phyloP scores from a whole-genome alignment of 2,888 invertebrate species.

The Athetis lepigone region DNA sequence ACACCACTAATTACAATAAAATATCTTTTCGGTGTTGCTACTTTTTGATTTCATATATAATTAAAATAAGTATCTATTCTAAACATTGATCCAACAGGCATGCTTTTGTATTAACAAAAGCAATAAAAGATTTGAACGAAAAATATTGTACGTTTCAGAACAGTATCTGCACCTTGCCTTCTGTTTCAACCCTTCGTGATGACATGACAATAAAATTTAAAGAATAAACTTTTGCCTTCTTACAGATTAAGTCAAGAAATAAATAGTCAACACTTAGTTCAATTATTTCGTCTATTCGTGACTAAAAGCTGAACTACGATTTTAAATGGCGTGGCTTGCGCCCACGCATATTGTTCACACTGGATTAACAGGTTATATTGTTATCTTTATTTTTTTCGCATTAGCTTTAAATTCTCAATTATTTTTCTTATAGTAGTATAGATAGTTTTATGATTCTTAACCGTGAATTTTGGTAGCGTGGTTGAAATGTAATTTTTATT shows the following conservation, averaged over 20 bases:
- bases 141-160: no score
- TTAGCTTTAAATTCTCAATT: constrained; percentile 63
- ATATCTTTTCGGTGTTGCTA: no score
- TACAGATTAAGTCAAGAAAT: no score
- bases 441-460: constrained; percentile 41
- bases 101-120: no score
- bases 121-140: no score
- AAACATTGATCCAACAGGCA: no score
- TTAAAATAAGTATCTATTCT: no score
- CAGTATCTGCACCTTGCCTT: background rate
- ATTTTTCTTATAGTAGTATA: constrained; percentile 60
- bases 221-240: background rate
- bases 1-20: background rate
- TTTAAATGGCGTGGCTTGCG: constrained; percentile 77
- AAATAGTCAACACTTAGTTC: constrained; percentile 56
- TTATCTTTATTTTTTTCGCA: constrained; percentile 58
- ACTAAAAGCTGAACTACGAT: constrained; percentile 69
- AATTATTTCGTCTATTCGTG: constrained; percentile 79
- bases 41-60: no score
- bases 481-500: constrained; percentile 47
- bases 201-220: background rate
- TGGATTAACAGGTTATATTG: constrained; percentile 71
- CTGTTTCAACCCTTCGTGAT: background rate
- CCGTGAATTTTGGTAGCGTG: constrained; percentile 65
- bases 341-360: constrained; percentile 78